These are phyloP conservation scores for Trissolcus japonicus DNA, from an alignment of 2,888 invertebrate species.

Conservation along the genomic window DNA sequence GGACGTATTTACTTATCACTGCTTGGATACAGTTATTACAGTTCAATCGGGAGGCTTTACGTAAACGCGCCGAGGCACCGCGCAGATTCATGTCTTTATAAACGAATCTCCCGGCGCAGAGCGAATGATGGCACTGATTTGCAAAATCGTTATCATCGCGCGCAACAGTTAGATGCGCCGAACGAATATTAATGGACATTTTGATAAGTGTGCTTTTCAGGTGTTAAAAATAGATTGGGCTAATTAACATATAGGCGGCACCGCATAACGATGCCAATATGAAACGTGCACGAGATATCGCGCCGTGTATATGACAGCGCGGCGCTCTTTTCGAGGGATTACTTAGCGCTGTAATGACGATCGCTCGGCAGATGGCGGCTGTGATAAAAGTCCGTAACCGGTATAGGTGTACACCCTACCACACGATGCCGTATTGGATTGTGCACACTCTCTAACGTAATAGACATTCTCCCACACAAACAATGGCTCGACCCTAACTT, in stretches of 20 bases:
- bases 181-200: no score
- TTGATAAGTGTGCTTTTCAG: not conserved
- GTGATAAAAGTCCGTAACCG: conserved; percentile 67
- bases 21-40: conserved; percentile 26
- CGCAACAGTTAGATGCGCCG: no score
- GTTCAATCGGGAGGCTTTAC: not conserved
- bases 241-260: no score
- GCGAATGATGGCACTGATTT: no score
- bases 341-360: conserved; percentile 73
- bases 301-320: conserved; percentile 6
- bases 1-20: conserved; percentile 26
- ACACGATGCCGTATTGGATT: conserved; percentile 54
- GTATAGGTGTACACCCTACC: conserved; percentile 19
- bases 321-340: conserved; percentile 39
- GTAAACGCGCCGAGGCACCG: not conserved
- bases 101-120: not conserved
- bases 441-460: conserved; percentile 35
- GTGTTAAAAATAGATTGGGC: not conserved
- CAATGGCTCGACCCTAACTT: no score
- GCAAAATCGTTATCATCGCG: no score
- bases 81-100: not conserved
- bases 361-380: conserved; percentile 73
- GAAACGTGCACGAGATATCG: conserved; percentile 21
- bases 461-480: conserved; percentile 23
- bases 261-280: conserved; percentile 1